Evolutionary conservation across 2,797 vertebrate species (phyloP), one percentile per base, ranked within the genome.

Genomic region (Lacerta agilis): DNA sequence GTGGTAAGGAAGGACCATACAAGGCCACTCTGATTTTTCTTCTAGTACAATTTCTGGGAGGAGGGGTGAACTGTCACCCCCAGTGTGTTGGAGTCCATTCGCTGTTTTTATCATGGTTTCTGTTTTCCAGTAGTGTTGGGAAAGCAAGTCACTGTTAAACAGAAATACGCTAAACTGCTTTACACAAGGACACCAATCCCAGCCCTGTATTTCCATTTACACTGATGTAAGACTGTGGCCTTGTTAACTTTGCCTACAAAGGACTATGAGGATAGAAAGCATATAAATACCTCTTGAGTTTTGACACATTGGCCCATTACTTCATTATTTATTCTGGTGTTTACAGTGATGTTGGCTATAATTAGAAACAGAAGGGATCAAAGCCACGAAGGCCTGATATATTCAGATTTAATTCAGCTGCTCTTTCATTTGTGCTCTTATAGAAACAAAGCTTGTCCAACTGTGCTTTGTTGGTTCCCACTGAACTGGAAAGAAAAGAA

Each of bases 381-480:
- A 91, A 91, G 89, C 87, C 89, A 61, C 6, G 11, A 79, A 82
- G 15, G 80, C 80, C 67, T 91, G 87, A 89, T 79, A 88, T 92
- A 66, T 90, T 92, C 88, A 61, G 87, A 79, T 88, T 89, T 86
- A 86, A 83, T 89, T n/a, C 79, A 72, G 1, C 69, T 64, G 64
- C 61, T 89, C 91, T 92, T 92, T 91, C 49, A 84, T 93, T 94
- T 76, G 86, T 91, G 61, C 90, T 86, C 92, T 93, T 90, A 72
- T 29, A 45, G 85, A 86, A 88, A 64, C 58, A 76, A 73, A 87
- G 29, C 86, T 87, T 3, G 0, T 82, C 5, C 72, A 86, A 6
- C 82, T 38, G 2, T 64, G 78, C 73, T 91, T 89, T 87, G 77
- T 83, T 90, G 89, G 41, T 90, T 80, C 93, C 73, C 75, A 66